These are phyloP conservation scores for Chrysodeixis includens DNA, from an alignment of 2,888 invertebrate species.

Conservation along the genomic window DNA sequence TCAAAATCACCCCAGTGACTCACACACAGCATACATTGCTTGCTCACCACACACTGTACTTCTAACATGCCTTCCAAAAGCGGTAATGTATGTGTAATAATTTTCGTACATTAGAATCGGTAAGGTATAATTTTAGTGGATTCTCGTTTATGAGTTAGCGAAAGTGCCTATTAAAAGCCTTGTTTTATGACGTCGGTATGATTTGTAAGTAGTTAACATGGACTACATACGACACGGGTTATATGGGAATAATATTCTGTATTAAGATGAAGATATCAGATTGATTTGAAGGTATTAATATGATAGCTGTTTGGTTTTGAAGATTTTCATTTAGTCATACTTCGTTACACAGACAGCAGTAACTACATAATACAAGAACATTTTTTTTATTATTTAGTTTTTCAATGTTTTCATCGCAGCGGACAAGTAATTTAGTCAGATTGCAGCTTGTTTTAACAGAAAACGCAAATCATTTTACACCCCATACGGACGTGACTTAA, in stretches of 20 bases:
- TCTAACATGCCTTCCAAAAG: slow-evolving; percentile 6
- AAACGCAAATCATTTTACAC: neutral
- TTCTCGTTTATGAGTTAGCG: slow-evolving; percentile 67
- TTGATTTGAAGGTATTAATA: no score
- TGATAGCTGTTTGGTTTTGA: no score
- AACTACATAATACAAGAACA: neutral
- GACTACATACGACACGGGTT: slow-evolving; percentile 30
- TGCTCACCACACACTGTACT: slow-evolving; percentile 9
- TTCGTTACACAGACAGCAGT: neutral
- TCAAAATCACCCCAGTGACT: slow-evolving; percentile 47
- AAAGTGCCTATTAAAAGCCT: slow-evolving; percentile 74
- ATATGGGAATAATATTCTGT: slow-evolving; percentile 2
- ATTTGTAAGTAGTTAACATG: slow-evolving; percentile 56
- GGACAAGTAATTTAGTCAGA: neutral
- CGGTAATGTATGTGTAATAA: slow-evolving; percentile 34
- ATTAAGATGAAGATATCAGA: neutral
- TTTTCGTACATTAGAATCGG: slow-evolving; percentile 31
- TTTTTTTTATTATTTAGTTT: neutral
- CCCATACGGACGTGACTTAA: neutral
- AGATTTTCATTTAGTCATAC: neutral
- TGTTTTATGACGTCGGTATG: slow-evolving; percentile 69
- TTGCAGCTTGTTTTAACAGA: neutral
- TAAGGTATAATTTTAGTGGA: slow-evolving; percentile 42
- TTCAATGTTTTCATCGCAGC: neutral
- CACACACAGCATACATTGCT: slow-evolving; percentile 42